These are phyloP conservation scores for Coptotermes formosanus DNA, from an alignment of 1,140 invertebrate species.

Conservation along the genomic window DNA sequence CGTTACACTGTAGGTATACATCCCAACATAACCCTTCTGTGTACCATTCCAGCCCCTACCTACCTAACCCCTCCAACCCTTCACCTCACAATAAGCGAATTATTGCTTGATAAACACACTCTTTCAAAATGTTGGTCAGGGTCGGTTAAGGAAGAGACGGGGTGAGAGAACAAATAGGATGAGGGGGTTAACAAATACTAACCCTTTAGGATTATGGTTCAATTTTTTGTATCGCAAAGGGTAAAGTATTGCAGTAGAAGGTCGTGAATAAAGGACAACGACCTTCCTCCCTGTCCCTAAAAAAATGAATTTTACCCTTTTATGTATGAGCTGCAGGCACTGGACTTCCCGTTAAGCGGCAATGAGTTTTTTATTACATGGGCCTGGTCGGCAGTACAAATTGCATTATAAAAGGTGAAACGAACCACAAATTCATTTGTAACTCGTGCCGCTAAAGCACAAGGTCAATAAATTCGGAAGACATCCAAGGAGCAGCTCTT, in stretches of 20 bases:
- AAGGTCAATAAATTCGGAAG: not conserved
- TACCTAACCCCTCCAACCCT: not conserved
- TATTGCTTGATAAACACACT: conserved; percentile 1
- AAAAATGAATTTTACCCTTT: not conserved
- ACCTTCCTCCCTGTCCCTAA: not conserved
- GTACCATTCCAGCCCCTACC: not conserved
- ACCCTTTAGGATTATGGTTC: not conserved
- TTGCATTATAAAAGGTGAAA: not conserved
- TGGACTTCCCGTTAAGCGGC: not conserved
- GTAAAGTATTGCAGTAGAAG: not conserved
- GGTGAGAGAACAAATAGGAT: not conserved
- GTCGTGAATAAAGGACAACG: not conserved
- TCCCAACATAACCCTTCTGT: not conserved
- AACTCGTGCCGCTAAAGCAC: too few relatives aligned
- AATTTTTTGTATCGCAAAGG: not conserved
- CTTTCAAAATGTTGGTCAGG: not conserved
- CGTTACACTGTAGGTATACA: not conserved
- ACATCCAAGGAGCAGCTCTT: not conserved
- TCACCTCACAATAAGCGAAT: conserved; percentile 15
- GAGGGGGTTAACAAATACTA: not conserved
- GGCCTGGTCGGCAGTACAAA: not conserved
- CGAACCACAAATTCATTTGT: not conserved
- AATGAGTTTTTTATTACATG: not conserved
- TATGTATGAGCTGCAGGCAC: not conserved
- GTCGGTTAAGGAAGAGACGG: not conserved